phyloP scores from a whole-genome alignment of 2,113 vertebrate species.

The Tragelaphus buxtoni region DNA sequence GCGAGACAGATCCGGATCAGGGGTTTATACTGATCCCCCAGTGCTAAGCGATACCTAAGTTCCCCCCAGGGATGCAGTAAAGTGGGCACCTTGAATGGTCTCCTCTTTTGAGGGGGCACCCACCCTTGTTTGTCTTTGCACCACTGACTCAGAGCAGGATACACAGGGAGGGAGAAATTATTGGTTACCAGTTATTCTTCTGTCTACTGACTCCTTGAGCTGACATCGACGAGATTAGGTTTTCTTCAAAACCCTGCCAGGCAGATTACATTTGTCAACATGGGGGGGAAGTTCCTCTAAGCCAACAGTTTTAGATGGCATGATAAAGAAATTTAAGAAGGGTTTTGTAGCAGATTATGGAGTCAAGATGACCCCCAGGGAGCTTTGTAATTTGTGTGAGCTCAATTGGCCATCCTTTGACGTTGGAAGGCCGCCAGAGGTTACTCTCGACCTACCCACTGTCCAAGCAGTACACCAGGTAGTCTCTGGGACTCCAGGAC shows the following conservation, averaged over 20 bases:
- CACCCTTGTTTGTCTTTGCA: neutral
- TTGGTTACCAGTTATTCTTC: neutral
- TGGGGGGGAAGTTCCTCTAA: neutral
- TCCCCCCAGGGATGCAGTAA: neutral
- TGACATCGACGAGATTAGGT: neutral
- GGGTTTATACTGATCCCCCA: neutral
- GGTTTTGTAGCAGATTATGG: neutral
- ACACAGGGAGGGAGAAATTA: neutral
- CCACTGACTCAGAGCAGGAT: neutral
- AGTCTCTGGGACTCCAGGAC: neutral
- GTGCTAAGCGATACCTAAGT: neutral
- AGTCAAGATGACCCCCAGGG: neutral
- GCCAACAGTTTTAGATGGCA: neutral
- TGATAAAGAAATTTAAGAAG: neutral
- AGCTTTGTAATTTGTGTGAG: neutral
- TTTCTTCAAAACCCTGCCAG: neutral
- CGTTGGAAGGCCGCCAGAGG: neutral
- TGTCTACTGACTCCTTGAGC: neutral
- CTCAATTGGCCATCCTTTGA: neutral
- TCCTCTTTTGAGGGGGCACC: neutral
- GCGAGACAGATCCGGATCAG: accelerated
- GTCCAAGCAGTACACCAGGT: neutral
- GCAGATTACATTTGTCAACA: neutral
- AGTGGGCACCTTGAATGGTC: neutral
- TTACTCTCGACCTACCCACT: neutral